Evolutionary conservation across 2,797 vertebrate genomes (phyloP).

Genomic region (Fistularia tabacaria): DNA sequence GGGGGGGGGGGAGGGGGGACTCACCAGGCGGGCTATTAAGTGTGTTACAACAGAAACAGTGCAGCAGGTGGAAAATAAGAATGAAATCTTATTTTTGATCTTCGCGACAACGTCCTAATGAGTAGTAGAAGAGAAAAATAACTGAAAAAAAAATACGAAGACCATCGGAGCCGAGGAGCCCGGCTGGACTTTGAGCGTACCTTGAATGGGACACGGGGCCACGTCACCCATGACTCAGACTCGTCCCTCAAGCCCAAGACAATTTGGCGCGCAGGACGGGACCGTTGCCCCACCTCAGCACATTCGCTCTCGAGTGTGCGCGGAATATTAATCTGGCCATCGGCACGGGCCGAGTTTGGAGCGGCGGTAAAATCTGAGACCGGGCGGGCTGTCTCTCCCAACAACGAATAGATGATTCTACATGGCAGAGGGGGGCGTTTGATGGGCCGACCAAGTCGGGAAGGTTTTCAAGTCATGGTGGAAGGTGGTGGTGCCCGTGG

Average conservation of each 20-base stretch:
- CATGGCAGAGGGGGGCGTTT: no score
- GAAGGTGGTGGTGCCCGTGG: not conserved
- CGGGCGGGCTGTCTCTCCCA: no score
- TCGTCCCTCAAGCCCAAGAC: constrained; percentile 63
- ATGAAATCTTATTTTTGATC: no score
- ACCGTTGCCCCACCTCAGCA: constrained; percentile 56
- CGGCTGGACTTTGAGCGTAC: constrained; percentile 34
- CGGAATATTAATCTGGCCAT: constrained; percentile 55
- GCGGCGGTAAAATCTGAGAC: no score
- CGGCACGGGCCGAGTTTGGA: constrained; percentile 14
- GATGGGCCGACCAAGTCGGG: not conserved
- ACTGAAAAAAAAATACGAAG: constrained; percentile 28
- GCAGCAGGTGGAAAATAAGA: no score
- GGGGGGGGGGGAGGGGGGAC: no score
- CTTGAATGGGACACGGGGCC: constrained; percentile 49
- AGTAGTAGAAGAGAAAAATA: no score
- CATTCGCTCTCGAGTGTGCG: constrained; percentile 45
- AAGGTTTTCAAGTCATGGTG: constrained; percentile 20
- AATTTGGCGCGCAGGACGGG: constrained; percentile 60
- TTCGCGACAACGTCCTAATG: no score
- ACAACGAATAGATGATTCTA: no score
- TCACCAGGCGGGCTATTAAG: no score
- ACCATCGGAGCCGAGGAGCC: constrained; percentile 37
- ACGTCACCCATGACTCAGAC: constrained; percentile 63
- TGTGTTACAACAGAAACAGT: no score